Percentiles rank a stretch among this genome's conserved stretches.
phyloP scores from a whole-genome alignment of 2,888 invertebrate species.

The Brenthis ino region DNA sequence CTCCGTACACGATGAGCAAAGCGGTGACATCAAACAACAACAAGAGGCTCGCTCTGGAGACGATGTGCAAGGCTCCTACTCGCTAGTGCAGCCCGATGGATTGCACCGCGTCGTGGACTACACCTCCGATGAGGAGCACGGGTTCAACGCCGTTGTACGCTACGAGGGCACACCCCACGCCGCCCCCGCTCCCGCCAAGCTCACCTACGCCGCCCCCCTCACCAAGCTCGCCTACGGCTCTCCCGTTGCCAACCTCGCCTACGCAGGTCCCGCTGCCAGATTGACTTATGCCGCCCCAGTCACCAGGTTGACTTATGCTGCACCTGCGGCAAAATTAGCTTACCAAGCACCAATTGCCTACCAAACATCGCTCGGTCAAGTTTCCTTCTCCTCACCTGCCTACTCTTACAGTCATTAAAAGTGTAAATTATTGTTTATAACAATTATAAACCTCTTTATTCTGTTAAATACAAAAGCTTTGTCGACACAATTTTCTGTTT shows the following conservation, averaged over 20 bases:
- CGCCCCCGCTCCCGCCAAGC: conserved; percentile 42
- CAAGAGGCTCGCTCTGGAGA: conserved; percentile 71
- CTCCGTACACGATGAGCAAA: conserved; percentile 71
- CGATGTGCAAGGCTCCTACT: conserved; percentile 72
- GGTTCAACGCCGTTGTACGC: conserved; percentile 74
- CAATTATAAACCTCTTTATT: conserved; percentile 39
- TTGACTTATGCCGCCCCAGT: conserved; percentile 51
- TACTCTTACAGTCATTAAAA: conserved; percentile 70
- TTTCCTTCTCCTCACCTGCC: conserved; percentile 49
- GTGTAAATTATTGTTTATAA: conserved; percentile 39
- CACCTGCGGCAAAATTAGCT: conserved; percentile 47
- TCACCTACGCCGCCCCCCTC: conserved; percentile 40
- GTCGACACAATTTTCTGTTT: conserved; percentile 45
- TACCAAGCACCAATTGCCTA: conserved; percentile 48
- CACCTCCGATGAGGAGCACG: conserved; percentile 67
- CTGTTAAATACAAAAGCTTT: conserved; percentile 39
- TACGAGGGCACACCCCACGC: conserved; percentile 68
- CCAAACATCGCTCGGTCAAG: conserved; percentile 52
- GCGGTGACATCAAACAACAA: conserved; percentile 75
- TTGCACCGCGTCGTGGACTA: conserved; percentile 73
- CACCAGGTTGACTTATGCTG: conserved; percentile 48
- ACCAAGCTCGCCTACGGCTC: conserved; percentile 44
- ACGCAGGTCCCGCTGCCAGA: conserved; percentile 52
- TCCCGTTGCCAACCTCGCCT: conserved; percentile 48
- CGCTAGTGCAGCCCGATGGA: conserved; percentile 76